These are phyloP conservation scores for Acarapis woodi DNA, from an alignment of 1,140 invertebrate genomes.

Conservation along the genomic window DNA sequence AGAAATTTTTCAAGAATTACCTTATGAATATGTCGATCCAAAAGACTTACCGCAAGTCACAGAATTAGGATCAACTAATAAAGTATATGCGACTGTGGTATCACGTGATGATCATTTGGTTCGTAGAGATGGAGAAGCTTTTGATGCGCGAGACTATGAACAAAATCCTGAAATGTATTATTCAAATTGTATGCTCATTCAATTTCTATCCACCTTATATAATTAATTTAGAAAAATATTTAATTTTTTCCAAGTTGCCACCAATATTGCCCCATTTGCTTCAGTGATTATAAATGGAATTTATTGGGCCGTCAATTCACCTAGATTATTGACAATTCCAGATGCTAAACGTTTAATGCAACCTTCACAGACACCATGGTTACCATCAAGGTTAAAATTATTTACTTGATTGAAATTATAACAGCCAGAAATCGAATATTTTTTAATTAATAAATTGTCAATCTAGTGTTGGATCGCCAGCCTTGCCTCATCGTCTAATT, in stretches of 20 bases:
- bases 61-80: conserved; percentile 74
- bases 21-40: conserved; percentile 85
- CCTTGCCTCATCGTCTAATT: conserved; percentile 46
- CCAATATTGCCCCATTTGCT: conserved; percentile 89
- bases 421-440: too few species aligned
- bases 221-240: too few species aligned
- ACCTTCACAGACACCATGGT: conserved; percentile 54
- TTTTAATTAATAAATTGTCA: too few species aligned
- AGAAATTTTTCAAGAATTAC: conserved; percentile 87
- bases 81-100: conserved; percentile 77
- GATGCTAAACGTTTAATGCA: conserved; percentile 79
- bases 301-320: conserved; percentile 89
- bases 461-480: conserved; percentile 33
- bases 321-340: conserved; percentile 80
- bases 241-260: too few species aligned
- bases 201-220: too few species aligned
- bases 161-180: conserved; percentile 71
- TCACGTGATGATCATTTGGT: conserved; percentile 69
- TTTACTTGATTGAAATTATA: conserved; percentile 29
- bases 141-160: conserved; percentile 69
- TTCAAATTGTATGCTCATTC: too few species aligned
- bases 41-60: conserved; percentile 80
- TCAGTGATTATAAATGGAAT: conserved; percentile 92
- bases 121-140: conserved; percentile 53
- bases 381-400: too few species aligned